Conservation (phyloP, 2,797 vertebrate species). For the Paedocypris micromegethes region DNA sequence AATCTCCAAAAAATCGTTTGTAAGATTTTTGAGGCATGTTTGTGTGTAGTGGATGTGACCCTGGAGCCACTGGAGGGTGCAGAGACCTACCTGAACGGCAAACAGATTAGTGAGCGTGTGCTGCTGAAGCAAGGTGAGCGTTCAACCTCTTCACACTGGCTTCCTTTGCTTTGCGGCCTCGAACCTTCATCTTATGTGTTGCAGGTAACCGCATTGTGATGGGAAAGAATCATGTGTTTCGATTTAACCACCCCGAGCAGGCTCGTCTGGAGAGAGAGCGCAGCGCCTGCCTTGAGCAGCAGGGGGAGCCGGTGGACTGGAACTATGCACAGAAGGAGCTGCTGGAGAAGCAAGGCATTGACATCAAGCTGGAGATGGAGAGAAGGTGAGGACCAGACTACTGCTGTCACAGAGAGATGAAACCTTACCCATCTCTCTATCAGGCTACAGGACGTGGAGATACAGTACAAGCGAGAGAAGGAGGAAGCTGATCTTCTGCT, state of each 20-base stretch:
- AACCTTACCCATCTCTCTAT: conserved; percentile 9
- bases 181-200: background rate
- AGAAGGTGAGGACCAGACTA: conserved; percentile 64
- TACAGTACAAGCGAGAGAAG: conserved; percentile 81
- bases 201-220: conserved; percentile 83
- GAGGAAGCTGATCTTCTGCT: conserved; percentile 83
- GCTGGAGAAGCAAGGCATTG: conserved; percentile 83
- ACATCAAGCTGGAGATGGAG: conserved; percentile 88
- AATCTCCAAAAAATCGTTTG: no score
- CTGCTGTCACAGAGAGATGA: no score
- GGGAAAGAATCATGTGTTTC: conserved; percentile 89
- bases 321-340: conserved; percentile 83
- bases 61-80: conserved; percentile 77
- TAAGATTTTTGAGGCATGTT: no score
- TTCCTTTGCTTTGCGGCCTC: no score
- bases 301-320: conserved; percentile 80
- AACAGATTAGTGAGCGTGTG: conserved; percentile 69
- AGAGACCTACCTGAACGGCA: conserved; percentile 81
- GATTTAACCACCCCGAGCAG: conserved; percentile 88
- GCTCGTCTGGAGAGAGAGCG: conserved; percentile 79
- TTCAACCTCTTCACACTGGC: conserved; percentile 5
- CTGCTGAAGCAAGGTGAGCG: conserved; percentile 75
- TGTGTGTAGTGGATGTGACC: conserved; percentile 70
- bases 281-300: conserved; percentile 64
- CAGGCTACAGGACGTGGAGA: conserved; percentile 84